Evolutionary conservation across 2,113 vertebrate genomes (phyloP).

Genomic region (Aix galericulata): DNA sequence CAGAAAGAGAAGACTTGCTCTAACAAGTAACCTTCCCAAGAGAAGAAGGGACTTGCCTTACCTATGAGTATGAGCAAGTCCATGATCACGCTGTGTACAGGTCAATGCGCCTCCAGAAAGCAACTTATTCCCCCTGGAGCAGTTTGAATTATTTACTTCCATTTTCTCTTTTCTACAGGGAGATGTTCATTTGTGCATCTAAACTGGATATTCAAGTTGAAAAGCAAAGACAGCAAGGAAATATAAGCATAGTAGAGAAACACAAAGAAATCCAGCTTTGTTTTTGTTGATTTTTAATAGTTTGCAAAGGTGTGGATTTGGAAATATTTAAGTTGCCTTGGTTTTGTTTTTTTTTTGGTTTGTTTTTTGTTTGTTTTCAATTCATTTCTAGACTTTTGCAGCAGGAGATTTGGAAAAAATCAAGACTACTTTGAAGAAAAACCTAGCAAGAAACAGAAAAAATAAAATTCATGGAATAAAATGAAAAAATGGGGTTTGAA

Average conservation of each 20-base stretch:
- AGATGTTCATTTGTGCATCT: not conserved
- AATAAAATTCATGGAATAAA: not conserved
- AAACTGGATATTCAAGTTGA: not conserved
- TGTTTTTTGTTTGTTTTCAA: not conserved
- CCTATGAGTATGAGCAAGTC: not conserved
- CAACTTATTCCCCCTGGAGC: not conserved
- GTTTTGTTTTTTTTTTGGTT: not conserved
- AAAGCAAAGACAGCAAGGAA: not conserved
- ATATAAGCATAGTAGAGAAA: not conserved
- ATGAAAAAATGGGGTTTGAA: not conserved
- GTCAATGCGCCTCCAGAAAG: not conserved
- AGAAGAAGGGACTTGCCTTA: not conserved
- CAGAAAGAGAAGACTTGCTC: not conserved
- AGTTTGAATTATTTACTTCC: not conserved
- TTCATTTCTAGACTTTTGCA: not conserved
- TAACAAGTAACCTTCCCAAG: not conserved
- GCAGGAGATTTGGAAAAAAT: not conserved
- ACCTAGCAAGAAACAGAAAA: not conserved
- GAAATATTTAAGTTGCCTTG: not conserved
- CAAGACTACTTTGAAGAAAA: not conserved
- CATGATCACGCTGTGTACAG: not conserved
- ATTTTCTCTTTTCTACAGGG: not conserved
- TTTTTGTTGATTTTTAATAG: not conserved
- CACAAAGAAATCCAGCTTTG: not conserved
- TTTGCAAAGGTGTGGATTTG: not conserved